phyloP scores from a whole-genome alignment of 2,888 invertebrate genomes.

The Plagiodera versicolora region DNA sequence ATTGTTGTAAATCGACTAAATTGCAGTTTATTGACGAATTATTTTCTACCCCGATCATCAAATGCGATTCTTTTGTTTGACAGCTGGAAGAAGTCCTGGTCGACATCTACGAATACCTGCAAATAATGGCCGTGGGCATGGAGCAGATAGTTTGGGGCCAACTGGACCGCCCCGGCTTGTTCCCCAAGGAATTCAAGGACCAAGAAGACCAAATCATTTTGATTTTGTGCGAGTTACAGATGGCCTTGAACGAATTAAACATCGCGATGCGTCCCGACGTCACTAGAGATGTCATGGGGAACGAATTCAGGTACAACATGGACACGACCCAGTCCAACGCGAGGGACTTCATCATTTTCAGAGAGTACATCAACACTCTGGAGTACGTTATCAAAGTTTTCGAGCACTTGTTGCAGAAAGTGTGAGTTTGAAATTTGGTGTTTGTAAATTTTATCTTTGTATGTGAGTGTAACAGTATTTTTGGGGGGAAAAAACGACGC shows the following conservation, averaged over 20 bases:
- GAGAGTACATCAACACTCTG: constrained; percentile 65
- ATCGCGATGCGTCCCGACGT: constrained; percentile 57
- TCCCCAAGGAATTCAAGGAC: constrained; percentile 59
- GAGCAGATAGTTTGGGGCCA: constrained; percentile 67
- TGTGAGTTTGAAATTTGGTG: constrained; percentile 7
- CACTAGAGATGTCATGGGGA: constrained; percentile 54
- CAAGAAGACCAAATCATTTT: constrained; percentile 64
- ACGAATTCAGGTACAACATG: constrained; percentile 48
- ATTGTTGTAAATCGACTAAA: no score
- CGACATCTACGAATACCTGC: constrained; percentile 67
- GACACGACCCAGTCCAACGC: constrained; percentile 53
- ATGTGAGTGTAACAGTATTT: not conserved
- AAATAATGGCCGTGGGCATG: constrained; percentile 71
- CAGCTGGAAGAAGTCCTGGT: constrained; percentile 60
- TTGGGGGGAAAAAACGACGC: not conserved
- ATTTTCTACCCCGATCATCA: not conserved
- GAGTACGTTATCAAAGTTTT: constrained; percentile 61
- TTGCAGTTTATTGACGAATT: no score
- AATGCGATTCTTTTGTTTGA: constrained; percentile 33
- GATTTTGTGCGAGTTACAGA: constrained; percentile 70
- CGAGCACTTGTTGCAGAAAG: constrained; percentile 45
- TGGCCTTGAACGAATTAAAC: constrained; percentile 59
- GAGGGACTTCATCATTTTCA: constrained; percentile 65
- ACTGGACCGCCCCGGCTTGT: constrained; percentile 52
- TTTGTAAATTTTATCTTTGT: constrained; percentile 7